Base-by-base conservation (phyloP, 2,113 vertebrate genomes). In the Emydocephalus ijimae region DNA sequence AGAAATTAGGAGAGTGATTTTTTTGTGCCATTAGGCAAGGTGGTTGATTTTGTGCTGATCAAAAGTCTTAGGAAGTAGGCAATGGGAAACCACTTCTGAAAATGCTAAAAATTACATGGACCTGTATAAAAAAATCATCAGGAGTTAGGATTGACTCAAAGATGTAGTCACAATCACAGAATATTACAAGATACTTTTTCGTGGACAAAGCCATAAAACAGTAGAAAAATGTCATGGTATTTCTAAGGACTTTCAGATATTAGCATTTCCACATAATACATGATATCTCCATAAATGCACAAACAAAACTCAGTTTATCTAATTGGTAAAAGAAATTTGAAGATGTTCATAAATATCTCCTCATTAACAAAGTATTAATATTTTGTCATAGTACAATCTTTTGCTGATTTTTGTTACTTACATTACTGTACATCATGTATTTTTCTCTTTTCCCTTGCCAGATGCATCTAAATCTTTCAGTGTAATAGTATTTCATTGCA, bases 401-500 rank as follows among this genome's bases (percentile, higher is more conserved):
- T 92, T 57, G 11, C 26, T 91, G 34, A 81, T 39, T 90, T 55
- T 92, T 90, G 5, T 86, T 85, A 88, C 48, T 1, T 24, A 87
- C n/a, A 74, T 69, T 93, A 3, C 2, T 90, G 85, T 91, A 8
- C 86, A 18, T 56, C 93, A 94, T 61, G 0, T 74, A 85, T 93
- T 92, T 89, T 39, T 61, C 91, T 95, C 29, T 94, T 86, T 97
- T 93, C 94, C 92, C 96, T 92, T 89, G 96, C 92, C 96, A 99
- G 99, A 99, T 92, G 98, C 98, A 90, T 98, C 98, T 18, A 99
- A 98, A 94, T 95, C 98, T 81, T 99, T 99, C 97, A 98, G 96
- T 0, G 96, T 99, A 95, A 98, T 99, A 26, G 98, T 99, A 93
- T 99, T 99, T 96, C 98, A 99, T 96, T 99, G 99, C 97, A 98